Evolutionary conservation across 2,888 invertebrate genomes (phyloP).

Genomic region (Abrostola tripartita): DNA sequence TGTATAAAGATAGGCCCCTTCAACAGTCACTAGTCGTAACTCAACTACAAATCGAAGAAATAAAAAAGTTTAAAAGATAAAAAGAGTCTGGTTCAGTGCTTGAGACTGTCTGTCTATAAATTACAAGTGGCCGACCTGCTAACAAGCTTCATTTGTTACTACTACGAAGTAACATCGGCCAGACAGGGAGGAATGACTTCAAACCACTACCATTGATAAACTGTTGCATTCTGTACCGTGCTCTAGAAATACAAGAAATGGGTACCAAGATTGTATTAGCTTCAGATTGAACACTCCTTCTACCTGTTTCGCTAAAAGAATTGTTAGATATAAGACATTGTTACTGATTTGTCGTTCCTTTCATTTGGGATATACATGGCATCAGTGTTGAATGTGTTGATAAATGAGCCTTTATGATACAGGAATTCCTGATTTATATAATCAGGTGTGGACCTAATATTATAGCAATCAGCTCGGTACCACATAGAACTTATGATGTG

Average conservation of each 20-base stretch:
- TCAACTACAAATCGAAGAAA: constrained; percentile 4
- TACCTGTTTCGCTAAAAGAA: background rate
- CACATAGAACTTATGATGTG: too few relatives aligned
- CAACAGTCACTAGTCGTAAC: constrained; percentile 24
- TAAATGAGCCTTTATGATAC: too few relatives aligned
- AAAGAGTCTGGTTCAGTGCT: constrained; percentile 11
- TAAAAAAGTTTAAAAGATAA: background rate
- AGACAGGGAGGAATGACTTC: constrained; percentile 62
- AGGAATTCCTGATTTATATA: too few relatives aligned
- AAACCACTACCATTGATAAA: constrained; percentile 49
- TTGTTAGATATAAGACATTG: background rate
- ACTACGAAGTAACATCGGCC: constrained; percentile 59
- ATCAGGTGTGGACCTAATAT: too few relatives aligned
- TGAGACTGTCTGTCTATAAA: constrained; percentile 65
- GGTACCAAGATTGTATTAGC: constrained; percentile 17
- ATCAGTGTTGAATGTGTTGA: background rate
- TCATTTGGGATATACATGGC: background rate
- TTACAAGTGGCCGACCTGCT: constrained; percentile 75
- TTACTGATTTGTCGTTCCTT: background rate
- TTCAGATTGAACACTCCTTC: constrained; percentile 9
- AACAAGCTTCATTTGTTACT: constrained; percentile 78
- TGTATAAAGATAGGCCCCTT: constrained; percentile 3
- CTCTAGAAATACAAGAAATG: constrained; percentile 14
- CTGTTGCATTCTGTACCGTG: constrained; percentile 34
- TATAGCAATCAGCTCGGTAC: too few relatives aligned